Conservation (phyloP, 2,888 invertebrate species). For the Copidosoma aretas region DNA sequence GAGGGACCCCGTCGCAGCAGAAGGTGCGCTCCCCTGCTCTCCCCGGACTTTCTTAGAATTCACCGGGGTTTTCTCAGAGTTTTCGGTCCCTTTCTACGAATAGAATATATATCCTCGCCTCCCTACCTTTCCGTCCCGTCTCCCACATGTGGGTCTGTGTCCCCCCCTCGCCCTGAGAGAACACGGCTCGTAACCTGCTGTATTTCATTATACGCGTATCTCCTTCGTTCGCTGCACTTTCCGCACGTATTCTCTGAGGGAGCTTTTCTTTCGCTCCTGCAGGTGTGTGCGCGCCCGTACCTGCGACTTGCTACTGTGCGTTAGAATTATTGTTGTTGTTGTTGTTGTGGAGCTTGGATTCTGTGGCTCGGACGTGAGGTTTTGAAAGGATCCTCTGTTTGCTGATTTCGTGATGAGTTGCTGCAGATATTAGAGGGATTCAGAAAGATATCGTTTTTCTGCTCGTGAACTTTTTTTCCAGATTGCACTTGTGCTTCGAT, state of each 20-base stretch:
- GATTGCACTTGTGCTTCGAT: no score
- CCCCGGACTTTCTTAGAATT: constrained; percentile 56
- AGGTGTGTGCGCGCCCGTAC: constrained; percentile 10
- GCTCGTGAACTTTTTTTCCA: no score
- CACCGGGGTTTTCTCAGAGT: constrained; percentile 57
- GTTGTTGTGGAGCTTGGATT: no score
- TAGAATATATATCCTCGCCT: constrained; percentile 31
- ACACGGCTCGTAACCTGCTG: constrained; percentile 11
- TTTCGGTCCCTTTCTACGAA: constrained; percentile 54
- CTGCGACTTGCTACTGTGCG: neutral
- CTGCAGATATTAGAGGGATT: neutral
- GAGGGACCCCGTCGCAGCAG: neutral
- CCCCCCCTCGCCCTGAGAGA: neutral
- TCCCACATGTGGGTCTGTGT: neutral
- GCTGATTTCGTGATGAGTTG: constrained; percentile 14
- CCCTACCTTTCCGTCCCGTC: neutral
- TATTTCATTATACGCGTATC: constrained; percentile 3
- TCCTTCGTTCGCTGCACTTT: constrained; percentile 1
- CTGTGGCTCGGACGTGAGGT: neutral
- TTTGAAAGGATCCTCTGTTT: constrained; percentile 15
- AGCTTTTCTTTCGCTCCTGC: constrained; percentile 6
- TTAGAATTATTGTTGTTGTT: neutral
- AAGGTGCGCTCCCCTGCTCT: constrained; percentile 31
- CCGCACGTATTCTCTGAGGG: neutral
- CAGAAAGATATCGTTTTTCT: no score